Conservation (phyloP, 2,113 vertebrate genomes). For the Amphiprion percula region DNA sequence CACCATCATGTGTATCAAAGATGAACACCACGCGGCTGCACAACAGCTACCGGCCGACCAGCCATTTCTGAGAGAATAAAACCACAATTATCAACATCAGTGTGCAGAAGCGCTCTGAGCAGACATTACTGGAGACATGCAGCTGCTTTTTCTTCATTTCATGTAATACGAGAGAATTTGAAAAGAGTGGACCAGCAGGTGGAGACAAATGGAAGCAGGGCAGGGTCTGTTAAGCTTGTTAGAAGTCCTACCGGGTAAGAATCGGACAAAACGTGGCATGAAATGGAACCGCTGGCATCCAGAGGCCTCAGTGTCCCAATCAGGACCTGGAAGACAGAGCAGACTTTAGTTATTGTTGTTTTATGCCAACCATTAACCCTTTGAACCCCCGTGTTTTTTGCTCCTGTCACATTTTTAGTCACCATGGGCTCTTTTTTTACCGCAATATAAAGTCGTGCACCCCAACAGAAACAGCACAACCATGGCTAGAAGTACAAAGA, state of each 20-base stretch:
- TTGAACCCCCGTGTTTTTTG: neutral
- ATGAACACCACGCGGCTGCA: conserved; percentile 42
- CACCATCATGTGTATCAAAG: conserved; percentile 70
- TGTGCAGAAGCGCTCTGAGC: fast-evolving
- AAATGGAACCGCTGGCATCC: conserved; percentile 95
- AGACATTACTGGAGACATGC: neutral
- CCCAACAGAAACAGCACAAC: no score
- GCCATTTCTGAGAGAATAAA: fast-evolving
- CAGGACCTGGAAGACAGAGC: conserved; percentile 86
- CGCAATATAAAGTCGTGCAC: no score
- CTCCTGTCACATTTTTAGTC: neutral
- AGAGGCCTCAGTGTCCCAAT: conserved; percentile 81
- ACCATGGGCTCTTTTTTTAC: neutral
- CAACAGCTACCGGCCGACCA: neutral
- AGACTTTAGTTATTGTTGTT: neutral
- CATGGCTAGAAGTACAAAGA: no score
- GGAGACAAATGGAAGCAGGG: neutral
- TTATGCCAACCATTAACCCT: no score
- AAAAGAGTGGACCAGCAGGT: neutral
- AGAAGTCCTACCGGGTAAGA: conserved; percentile 90
- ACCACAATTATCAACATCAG: neutral
- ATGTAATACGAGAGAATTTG: neutral
- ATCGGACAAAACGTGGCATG: conserved; percentile 97
- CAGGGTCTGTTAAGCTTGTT: neutral
- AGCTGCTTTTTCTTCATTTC: neutral